A percentile compares a stretch with the other conserved stretches of the same genome.
phyloP scores from a whole-genome alignment of 2,113 vertebrate genomes.

The Pongo abelii region DNA sequence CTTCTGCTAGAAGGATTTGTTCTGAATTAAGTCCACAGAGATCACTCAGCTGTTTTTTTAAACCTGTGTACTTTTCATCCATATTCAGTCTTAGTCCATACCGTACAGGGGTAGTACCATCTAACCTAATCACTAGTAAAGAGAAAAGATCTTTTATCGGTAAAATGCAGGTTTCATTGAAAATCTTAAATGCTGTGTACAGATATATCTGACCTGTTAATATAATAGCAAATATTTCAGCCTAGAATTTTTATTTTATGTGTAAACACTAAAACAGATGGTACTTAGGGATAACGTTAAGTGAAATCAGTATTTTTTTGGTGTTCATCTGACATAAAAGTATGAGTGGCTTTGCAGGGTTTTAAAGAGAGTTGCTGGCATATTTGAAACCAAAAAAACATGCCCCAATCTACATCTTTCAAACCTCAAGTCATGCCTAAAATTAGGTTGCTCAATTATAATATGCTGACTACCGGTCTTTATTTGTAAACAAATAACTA shows the following conservation, averaged over 20 bases:
- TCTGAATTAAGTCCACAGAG: slow-evolving; percentile 95
- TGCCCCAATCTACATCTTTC: slow-evolving; percentile 46
- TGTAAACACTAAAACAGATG: neutral
- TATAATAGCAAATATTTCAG: slow-evolving; percentile 16
- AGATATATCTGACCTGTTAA: slow-evolving; percentile 9
- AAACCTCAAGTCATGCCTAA: slow-evolving; percentile 21
- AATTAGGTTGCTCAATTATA: slow-evolving; percentile 11
- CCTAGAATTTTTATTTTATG: slow-evolving; percentile 27
- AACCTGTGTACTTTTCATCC: slow-evolving; percentile 98
- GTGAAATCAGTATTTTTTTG: slow-evolving; percentile 5
- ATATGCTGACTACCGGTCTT: neutral
- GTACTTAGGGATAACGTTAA: neutral
- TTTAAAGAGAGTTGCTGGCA: slow-evolving; percentile 21
- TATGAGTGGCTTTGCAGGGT: neutral
- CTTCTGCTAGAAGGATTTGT: slow-evolving; percentile 97
- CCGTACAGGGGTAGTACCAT: slow-evolving; percentile 95
- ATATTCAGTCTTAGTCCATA: slow-evolving; percentile 96
- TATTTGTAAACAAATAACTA: slow-evolving; percentile 19
- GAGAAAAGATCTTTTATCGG: slow-evolving; percentile 60
- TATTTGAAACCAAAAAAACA: slow-evolving; percentile 18
- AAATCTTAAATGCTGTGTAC: neutral
- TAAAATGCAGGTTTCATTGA: slow-evolving; percentile 46
- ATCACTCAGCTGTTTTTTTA: slow-evolving; percentile 97
- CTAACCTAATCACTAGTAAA: slow-evolving; percentile 93
- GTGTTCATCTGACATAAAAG: neutral